Conservation (phyloP, 1,140 invertebrate species). For the Anoplophora glabripennis region DNA sequence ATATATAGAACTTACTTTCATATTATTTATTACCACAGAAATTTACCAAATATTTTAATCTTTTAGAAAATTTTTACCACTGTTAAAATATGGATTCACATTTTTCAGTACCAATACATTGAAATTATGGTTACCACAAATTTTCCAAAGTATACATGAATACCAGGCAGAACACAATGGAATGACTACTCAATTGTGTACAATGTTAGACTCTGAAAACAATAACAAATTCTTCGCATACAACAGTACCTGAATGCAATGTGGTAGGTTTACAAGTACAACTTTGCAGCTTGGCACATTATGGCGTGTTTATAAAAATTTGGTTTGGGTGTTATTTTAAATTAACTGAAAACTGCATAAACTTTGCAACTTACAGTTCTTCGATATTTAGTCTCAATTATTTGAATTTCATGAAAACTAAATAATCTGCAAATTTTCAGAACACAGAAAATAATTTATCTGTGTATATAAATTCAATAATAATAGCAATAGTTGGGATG, state of each 20-base stretch:
- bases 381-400: too few relatives aligned
- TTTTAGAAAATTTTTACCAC: too few relatives aligned
- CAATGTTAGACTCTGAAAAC: conserved; percentile 19
- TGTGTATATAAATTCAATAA: conserved; percentile 34
- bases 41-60: too few relatives aligned
- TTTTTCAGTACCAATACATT: conserved; percentile 25
- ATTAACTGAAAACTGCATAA: too few relatives aligned
- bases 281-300: too few relatives aligned
- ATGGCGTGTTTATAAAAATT: too few relatives aligned
- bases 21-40: too few relatives aligned
- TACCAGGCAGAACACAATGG: conserved; percentile 22
- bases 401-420: too few relatives aligned
- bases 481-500: conserved; percentile 20
- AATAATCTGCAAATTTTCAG: conserved; percentile 14
- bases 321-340: too few relatives aligned
- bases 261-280: conserved; percentile 29
- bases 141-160: conserved; percentile 32
- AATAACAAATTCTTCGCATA: not conserved
- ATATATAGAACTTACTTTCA: too few relatives aligned
- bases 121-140: conserved; percentile 29
- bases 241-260: conserved; percentile 17
- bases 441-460: conserved; percentile 21
- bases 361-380: too few relatives aligned
- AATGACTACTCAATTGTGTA: conserved; percentile 21
- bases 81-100: not conserved